Conservation (phyloP, 1,140 invertebrate species). For the Zaprionus ornatus region DNA sequence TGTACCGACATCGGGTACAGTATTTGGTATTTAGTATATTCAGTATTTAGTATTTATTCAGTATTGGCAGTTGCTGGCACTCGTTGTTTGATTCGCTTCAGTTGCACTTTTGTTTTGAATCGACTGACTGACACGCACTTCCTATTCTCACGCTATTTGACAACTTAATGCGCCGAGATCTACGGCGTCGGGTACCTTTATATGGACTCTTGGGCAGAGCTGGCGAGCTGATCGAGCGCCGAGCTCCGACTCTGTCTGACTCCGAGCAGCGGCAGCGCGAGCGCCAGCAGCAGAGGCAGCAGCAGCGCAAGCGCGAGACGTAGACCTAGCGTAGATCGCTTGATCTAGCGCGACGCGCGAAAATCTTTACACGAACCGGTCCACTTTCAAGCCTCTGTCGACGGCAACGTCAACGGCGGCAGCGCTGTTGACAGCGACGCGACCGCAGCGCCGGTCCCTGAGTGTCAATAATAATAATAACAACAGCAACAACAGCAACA, state of each 20-base stretch:
- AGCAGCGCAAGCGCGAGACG: constrained; percentile 37
- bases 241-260: constrained; percentile 46
- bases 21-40: not conserved
- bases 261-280: not conserved
- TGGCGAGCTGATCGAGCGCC: constrained; percentile 7
- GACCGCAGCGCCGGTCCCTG: constrained; percentile 28
- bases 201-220: constrained; percentile 74
- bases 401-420: not conserved
- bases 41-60: not conserved
- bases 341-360: constrained; percentile 57
- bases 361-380: constrained; percentile 76
- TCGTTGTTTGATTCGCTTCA: not conserved
- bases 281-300: not conserved
- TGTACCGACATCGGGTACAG: not conserved
- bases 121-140: constrained; percentile 77
- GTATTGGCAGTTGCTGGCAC: not conserved
- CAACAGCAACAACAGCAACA: constrained; percentile 13
- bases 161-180: constrained; percentile 74
- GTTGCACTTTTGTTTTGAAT: constrained; percentile 47
- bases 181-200: constrained; percentile 70
- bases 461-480: constrained; percentile 42
- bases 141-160: constrained; percentile 81
- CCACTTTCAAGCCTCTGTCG: constrained; percentile 68
- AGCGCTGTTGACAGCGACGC: constrained; percentile 1
- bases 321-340: constrained; percentile 49